phyloP scores from a whole-genome alignment of 1,140 invertebrate genomes.

The Drosophila repleta region DNA sequence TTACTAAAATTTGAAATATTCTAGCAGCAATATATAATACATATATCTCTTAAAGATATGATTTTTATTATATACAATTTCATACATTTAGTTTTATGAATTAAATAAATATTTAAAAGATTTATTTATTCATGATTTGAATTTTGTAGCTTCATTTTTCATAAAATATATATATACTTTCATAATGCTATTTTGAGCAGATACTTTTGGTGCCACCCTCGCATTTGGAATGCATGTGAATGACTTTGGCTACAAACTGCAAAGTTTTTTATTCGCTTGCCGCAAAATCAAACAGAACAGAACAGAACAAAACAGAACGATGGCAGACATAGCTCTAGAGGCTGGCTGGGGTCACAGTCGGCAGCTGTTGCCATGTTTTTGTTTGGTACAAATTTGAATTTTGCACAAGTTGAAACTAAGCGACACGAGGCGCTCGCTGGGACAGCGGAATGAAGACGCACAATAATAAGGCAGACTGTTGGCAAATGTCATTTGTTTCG shows the following conservation, averaged over 20 bases:
- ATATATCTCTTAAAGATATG: too few relatives aligned
- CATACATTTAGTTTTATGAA: too few relatives aligned
- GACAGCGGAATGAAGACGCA: conserved; percentile 35
- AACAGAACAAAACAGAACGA: not conserved
- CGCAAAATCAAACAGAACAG: conserved; percentile 40
- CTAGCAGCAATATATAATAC: too few relatives aligned
- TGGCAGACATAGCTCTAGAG: conserved; percentile 12
- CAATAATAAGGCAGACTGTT: conserved; percentile 59
- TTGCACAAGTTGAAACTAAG: conserved; percentile 36
- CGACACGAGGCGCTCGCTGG: conserved; percentile 38
- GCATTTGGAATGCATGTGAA: conserved; percentile 39
- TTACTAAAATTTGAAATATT: too few relatives aligned
- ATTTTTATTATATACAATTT: too few relatives aligned
- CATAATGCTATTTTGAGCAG: not conserved
- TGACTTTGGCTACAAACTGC: conserved; percentile 41
- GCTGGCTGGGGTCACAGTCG: conserved; percentile 28
- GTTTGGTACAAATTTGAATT: conserved; percentile 62
- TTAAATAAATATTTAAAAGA: too few relatives aligned
- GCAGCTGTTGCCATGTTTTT: conserved; percentile 60
- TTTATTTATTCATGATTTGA: too few relatives aligned
- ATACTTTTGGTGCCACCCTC: conserved; percentile 6
- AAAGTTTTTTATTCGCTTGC: conserved; percentile 29
- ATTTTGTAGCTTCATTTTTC: too few relatives aligned
- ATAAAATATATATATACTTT: too few relatives aligned
- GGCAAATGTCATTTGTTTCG: conserved; percentile 59